Evolutionary conservation across 2,113 vertebrate species (phyloP), one percentile per base, ranked within the genome.

Genomic region (Clarias macrocephalus): DNA sequence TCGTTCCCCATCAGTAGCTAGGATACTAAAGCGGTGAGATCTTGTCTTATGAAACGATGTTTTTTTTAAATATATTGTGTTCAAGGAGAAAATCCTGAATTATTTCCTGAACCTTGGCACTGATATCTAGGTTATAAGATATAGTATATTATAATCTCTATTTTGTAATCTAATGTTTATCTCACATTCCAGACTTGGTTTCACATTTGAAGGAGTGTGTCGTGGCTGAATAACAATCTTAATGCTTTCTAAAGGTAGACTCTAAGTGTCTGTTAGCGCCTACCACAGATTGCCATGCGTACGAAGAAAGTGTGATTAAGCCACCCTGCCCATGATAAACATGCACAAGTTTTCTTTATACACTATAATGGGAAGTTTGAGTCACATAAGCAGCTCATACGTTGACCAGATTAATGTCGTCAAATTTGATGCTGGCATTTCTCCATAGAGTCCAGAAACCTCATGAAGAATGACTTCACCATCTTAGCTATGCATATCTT

Each of bases 261-360:
- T 83, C 18, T 28, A 88, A 85, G 59, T 28, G n/a, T 76, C 5
- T 70, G 33, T 37, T 62, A 65, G 7, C 25, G 66, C n/a, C n/a
- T 68, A 66, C 85, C 89, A 84, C 63, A 88, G 83, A 90, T 85
- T 88, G 68, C 59, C 89, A 83, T 84, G 82, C 80, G 57, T 54
- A 54, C 30, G 30, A 59, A 82, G 16, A 85, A 76, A 62, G n/a
- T 21, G 83, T 75, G 79, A 86, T 88, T 54, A 63, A 37, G 19
- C 59, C 23, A 65, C 80, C 48, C 80, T 33, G 59, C 5, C 33
- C 3, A 28, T 42, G 19, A 23, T n/a, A 42, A 62, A 63, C 59
- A 59, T 59, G 52, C 1, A 37, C 33, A 37, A 65, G 25, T 81
- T 28, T 42, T 13, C n/a, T 76, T 52, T 11, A 52, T 72, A 37